Conservation (phyloP, 1,140 invertebrate species). For the Diachasma alloeum region DNA sequence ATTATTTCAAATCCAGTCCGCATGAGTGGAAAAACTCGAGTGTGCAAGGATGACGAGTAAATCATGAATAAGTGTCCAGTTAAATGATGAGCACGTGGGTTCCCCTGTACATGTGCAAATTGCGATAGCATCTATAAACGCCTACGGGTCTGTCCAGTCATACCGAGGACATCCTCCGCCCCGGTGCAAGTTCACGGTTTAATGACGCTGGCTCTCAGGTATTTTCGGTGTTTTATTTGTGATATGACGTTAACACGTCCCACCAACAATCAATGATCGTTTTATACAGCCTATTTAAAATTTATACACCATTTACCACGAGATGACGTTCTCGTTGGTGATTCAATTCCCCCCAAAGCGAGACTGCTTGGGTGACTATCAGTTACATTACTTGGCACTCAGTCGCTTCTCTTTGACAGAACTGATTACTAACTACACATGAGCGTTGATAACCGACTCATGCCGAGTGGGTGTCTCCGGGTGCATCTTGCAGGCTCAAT, state of each 20-base stretch:
- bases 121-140: constrained; percentile 7
- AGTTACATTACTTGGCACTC: background rate
- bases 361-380: background rate
- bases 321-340: background rate
- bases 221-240: background rate
- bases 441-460: background rate
- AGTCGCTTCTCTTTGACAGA: constrained; percentile 1
- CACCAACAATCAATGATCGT: background rate
- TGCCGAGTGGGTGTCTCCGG: background rate
- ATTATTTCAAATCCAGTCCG: too few relatives aligned
- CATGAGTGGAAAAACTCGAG: background rate
- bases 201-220: background rate
- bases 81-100: constrained; percentile 4
- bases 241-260: background rate
- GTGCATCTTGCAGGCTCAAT: background rate
- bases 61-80: background rate
- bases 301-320: background rate
- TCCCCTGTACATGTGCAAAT: constrained; percentile 1
- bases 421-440: background rate
- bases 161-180: background rate
- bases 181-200: background rate
- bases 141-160: background rate
- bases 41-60: background rate
- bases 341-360: background rate
- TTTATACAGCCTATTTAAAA: background rate